Conservation (phyloP, 2,888 invertebrate genomes). For the Stenoptilia bipunctidactyla region DNA sequence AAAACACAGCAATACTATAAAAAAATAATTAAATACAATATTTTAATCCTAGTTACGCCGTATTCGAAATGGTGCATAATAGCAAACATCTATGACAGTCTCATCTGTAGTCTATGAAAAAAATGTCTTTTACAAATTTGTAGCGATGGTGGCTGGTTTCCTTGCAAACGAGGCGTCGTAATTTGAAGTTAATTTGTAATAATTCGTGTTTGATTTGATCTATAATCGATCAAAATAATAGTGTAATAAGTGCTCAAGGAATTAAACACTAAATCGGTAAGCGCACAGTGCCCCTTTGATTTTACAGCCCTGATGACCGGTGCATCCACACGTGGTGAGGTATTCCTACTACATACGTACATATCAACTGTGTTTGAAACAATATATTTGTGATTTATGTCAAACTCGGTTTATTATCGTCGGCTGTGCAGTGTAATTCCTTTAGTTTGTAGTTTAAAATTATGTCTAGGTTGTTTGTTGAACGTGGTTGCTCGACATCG, state of each 20-base stretch:
- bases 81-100: background rate
- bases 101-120: slow-evolving; percentile 40
- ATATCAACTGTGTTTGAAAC: slow-evolving; percentile 26
- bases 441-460: slow-evolving; percentile 1
- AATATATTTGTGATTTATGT: background rate
- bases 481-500: slow-evolving; percentile 60
- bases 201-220: slow-evolving; percentile 39
- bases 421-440: background rate
- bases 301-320: slow-evolving; percentile 57
- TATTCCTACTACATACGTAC: slow-evolving; percentile 43
- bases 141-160: slow-evolving; percentile 72
- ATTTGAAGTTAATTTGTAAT: slow-evolving; percentile 53
- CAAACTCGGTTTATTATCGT: background rate
- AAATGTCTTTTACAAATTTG: slow-evolving; percentile 69
- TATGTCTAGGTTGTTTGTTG: slow-evolving; percentile 52
- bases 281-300: slow-evolving; percentile 47
- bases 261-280: slow-evolving; percentile 62
- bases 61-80: too few relatives aligned
- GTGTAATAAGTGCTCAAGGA: slow-evolving; percentile 65
- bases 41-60: too few relatives aligned
- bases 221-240: slow-evolving; percentile 43
- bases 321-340: slow-evolving; percentile 63
- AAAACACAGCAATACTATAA: too few relatives aligned
- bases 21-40: too few relatives aligned
- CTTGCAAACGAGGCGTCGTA: slow-evolving; percentile 65